Evolutionary conservation across 1,140 invertebrate genomes (phyloP).

Genomic region (Dendroctonus valens): DNA sequence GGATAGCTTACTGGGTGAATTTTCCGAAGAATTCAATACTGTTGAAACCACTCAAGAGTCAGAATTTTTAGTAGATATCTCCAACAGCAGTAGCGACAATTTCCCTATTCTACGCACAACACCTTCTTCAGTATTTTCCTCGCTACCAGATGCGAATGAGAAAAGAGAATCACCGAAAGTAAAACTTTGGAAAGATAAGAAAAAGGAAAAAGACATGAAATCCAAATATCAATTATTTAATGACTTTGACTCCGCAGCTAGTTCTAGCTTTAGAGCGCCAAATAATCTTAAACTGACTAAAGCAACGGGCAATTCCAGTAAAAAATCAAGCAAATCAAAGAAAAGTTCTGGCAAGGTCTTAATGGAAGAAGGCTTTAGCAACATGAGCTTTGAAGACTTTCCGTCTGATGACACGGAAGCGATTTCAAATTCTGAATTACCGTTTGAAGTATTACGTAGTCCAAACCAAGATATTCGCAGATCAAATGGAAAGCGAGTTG

Average conservation of each 20-base stretch:
- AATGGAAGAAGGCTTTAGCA: conserved; percentile 64
- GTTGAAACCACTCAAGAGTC: no score
- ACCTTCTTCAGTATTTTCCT: background rate
- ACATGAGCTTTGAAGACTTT: conserved; percentile 79
- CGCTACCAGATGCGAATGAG: background rate
- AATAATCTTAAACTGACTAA: conserved; percentile 40
- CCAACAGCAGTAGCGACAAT: conserved; percentile 19
- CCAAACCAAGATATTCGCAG: conserved; percentile 60
- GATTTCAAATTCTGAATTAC: conserved; percentile 49
- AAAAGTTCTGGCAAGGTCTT: conserved; percentile 46
- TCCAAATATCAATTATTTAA: conserved; percentile 57
- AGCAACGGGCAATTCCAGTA: conserved; percentile 29
- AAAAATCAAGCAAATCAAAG: conserved; percentile 39
- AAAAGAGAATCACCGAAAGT: conserved; percentile 13
- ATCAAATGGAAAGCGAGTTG: conserved; percentile 63
- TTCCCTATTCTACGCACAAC: background rate
- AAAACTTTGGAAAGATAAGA: conserved; percentile 52
- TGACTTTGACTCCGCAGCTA: conserved; percentile 43
- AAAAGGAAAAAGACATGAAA: conserved; percentile 52
- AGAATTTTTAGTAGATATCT: conserved; percentile 19
- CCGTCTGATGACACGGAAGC: conserved; percentile 63
- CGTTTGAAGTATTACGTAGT: conserved; percentile 65
- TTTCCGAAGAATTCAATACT: no score
- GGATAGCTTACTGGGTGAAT: no score
- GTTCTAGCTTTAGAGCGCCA: conserved; percentile 19